phyloP scores from a whole-genome alignment of 2,113 vertebrate species.

The Cichladusa arquata region DNA sequence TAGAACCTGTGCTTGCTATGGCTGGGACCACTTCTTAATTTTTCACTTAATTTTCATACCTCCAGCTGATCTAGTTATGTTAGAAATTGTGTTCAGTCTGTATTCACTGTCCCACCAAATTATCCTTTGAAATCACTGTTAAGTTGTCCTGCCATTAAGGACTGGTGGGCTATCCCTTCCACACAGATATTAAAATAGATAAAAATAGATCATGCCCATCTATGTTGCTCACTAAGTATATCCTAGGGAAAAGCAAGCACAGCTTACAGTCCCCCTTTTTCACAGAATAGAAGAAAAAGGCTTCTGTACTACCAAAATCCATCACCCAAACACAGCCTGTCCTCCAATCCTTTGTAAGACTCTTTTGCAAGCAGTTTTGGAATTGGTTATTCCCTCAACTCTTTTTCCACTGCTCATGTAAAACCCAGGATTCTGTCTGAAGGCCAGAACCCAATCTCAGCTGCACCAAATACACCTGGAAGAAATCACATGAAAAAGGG shows the following conservation, averaged over 20 bases:
- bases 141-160: background rate
- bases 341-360: background rate
- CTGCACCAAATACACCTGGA: background rate
- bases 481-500: background rate
- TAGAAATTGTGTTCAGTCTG: background rate
- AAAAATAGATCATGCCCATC: background rate
- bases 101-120: background rate
- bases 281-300: background rate
- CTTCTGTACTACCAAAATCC: background rate
- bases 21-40: background rate
- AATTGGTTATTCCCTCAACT: background rate
- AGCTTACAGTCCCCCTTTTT: background rate
- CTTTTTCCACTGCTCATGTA: background rate
- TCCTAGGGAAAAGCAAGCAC: background rate
- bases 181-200: background rate
- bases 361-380: background rate
- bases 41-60: background rate
- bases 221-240: background rate
- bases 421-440: background rate
- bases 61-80: background rate
- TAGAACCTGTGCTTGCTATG: background rate
- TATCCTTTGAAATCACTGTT: background rate
- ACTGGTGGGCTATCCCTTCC: background rate
- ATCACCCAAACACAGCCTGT: background rate
- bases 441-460: background rate